Evolutionary conservation across 92 coral and sea anemone genomes (phyloP), one percentile per base, ranked within the genome.

Genomic region (Diadumene lineata): DNA sequence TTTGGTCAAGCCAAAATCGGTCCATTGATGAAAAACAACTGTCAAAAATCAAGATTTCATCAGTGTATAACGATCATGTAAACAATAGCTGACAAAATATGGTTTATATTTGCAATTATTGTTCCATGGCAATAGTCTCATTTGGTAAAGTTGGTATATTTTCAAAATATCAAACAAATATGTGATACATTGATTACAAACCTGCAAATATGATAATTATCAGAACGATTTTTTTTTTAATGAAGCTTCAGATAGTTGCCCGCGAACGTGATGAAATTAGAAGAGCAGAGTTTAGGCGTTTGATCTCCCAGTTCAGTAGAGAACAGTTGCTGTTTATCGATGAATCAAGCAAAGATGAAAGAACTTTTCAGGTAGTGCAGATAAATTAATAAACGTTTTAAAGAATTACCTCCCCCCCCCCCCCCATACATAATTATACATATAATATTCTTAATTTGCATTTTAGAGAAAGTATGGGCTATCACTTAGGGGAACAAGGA

Each of bases 381-480:
- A 18, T 6, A 23, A 38, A 4, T 38, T 38, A 38, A 38, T 6
- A 38, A 38, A 38, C 48, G 13, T 25, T 61, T 61, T 30, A 11
- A 11, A 30, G 0, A 38, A 10, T 38, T 38, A 38, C 48, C 13
- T 38, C 13, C 13, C 48, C 7, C 6, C 13, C 48, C 13, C 70
- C 56, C 11, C 8, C 7, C 16, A 21, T 22, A 24, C 3, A 24
- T 2, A 60, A 22, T 10, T 38, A 38, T 13, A 38, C 48, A 13
- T 38, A 38, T 38, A 38, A 38, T 6, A 38, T 38, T 38, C 13
- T 38, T 38, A 38, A 38, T 38, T 38, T 38, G 13, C 25, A 9
- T 8, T 53, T 22, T 53, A 85, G 89, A 56, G 85, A 31, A 73
- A 64, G 46, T 85, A 66, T 85, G 85, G 68, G 34, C 71, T 43